These are phyloP conservation scores for Paraescarpia echinospica DNA, from an alignment of 1,140 invertebrate genomes.

Conservation along the genomic window DNA sequence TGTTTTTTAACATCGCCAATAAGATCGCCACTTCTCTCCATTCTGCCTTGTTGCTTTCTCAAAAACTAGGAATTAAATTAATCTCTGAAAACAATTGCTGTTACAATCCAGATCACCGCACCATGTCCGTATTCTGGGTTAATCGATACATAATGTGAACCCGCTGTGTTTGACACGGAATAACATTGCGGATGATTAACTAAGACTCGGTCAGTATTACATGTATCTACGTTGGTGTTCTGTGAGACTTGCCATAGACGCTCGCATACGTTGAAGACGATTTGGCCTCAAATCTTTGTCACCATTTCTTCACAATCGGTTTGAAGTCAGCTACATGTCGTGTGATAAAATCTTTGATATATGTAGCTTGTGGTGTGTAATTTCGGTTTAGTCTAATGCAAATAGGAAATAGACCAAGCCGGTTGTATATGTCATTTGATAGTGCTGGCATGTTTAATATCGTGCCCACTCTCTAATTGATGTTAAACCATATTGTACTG, in stretches of 20 bases:
- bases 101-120: background rate
- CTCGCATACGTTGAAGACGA: too few species aligned
- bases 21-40: too few species aligned
- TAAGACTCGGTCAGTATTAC: background rate
- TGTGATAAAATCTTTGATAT: too few species aligned
- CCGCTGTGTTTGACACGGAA: background rate
- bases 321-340: too few species aligned
- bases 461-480: background rate
- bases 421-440: background rate
- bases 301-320: too few species aligned
- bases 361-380: too few species aligned
- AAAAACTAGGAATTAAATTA: too few species aligned
- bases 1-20: background rate
- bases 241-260: too few species aligned
- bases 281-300: too few species aligned
- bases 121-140: background rate
- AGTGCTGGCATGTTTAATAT: background rate
- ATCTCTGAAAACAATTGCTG: background rate
- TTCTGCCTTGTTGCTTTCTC: too few species aligned
- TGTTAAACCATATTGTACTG: background rate
- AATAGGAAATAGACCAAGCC: background rate
- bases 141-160: background rate
- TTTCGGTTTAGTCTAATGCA: background rate
- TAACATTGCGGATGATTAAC: background rate
- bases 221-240: background rate